Conservation (phyloP, 2,113 vertebrate species). For the Epinephelus fuscoguttatus region DNA sequence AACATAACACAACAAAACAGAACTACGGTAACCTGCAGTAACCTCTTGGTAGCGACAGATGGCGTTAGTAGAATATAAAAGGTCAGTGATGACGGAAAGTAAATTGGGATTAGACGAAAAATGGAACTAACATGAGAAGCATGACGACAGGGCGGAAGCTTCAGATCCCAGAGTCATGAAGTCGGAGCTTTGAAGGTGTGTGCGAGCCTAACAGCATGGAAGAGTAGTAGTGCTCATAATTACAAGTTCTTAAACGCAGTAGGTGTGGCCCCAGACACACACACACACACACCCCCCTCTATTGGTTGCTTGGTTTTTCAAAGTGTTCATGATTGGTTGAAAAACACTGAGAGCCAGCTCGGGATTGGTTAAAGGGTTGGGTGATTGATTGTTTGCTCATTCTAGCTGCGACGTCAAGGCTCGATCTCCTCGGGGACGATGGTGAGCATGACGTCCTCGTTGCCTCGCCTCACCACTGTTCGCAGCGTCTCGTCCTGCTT, state of each 20-base stretch:
- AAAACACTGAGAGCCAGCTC: slow-evolving; percentile 89
- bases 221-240: slow-evolving; percentile 37
- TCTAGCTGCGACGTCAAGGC: slow-evolving; percentile 86
- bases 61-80: slow-evolving; percentile 39
- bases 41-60: slow-evolving; percentile 15
- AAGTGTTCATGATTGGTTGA: slow-evolving; percentile 78
- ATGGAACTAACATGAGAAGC: slow-evolving; percentile 10
- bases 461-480: slow-evolving; percentile 93
- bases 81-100: slow-evolving; percentile 7
- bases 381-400: neutral
- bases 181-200: neutral
- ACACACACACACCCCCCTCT: slow-evolving; percentile 37
- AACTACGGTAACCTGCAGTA: slow-evolving; percentile 52
- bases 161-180: neutral
- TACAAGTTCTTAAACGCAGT: slow-evolving; percentile 34
- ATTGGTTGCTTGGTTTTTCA: slow-evolving; percentile 29
- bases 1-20: slow-evolving; percentile 36
- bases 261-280: slow-evolving; percentile 44
- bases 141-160: slow-evolving; percentile 30
- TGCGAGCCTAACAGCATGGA: neutral
- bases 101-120: slow-evolving; percentile 13
- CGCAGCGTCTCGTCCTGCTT: slow-evolving; percentile 88
- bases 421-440: slow-evolving; percentile 93
- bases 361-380: slow-evolving; percentile 67
- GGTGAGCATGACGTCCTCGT: slow-evolving; percentile 93